Evolutionary conservation across 35 echinoderm and acorn worm species (phyloP), one percentile per base, ranked within the genome.

Genomic region (Hemicentrotus pulcherrimus): DNA sequence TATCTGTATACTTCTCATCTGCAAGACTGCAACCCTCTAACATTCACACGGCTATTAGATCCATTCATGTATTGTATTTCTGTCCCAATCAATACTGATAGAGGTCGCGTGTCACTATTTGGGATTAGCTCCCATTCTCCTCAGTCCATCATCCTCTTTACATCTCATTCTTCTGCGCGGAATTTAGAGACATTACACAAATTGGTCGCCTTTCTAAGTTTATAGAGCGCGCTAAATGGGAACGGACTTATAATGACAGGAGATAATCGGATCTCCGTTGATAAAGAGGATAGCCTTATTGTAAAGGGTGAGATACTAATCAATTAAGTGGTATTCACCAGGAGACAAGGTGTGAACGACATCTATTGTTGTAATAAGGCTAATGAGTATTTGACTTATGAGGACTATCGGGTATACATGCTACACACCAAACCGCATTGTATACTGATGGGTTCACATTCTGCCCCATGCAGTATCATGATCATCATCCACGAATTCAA

Each of bases 361-460:
- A n/a, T 13, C 65, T 78, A 78, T 78, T 78, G 65, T 78, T 78
- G 65, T 78, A 78, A 78, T 78, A 78, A 78, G 65, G 65, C 28
- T 78, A 78, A 78, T n/a, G 65, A 78, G 65, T 22, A 78, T 78
- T 78, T 78, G 65, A n/a, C 65, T 78, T 78, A 22, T 78, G 65
- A 78, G 50, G 50, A 41, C 3, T 15, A 15, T 55, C 6, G 50
- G 50, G 10, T 11, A 10, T 15, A 55, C 50, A 11, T 55, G 11
- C 50, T 55, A 52, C 48, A 55, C 15, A 55, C 50, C 50, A 11
- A 15, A 55, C 11, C 11, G 50, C 50, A 55, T 12, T 55, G 35
- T 41, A 55, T 55, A 15, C 10, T 55, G 50, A 14, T 9, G 50
- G 2, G 15, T 55, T 12, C 50, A 55, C 50, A 9, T 55, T 13